phyloP scores from a whole-genome alignment of 2,113 vertebrate genomes.

The Catharus fuscescens region DNA sequence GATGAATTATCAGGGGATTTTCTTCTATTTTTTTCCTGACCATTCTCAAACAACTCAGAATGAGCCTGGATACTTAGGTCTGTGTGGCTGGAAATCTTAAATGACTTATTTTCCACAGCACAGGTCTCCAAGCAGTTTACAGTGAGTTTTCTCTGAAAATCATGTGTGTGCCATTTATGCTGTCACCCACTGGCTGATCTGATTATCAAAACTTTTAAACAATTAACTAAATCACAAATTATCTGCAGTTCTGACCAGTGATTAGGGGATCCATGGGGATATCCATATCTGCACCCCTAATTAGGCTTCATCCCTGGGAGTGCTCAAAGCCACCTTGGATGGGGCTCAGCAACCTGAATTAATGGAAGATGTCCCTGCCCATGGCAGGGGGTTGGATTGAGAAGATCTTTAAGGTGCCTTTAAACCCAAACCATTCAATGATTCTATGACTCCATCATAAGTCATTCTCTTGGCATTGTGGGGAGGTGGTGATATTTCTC shows the following conservation, averaged over 20 bases:
- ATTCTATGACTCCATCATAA: not conserved
- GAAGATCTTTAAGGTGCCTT: not conserved
- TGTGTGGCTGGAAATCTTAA: not conserved
- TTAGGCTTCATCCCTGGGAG: not conserved
- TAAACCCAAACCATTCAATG: not conserved
- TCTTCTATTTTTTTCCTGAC: not conserved
- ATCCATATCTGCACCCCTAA: not conserved
- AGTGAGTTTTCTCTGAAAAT: not conserved
- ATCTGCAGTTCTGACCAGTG: not conserved
- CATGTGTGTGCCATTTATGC: not conserved
- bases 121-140: not conserved
- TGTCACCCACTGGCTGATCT: not conserved
- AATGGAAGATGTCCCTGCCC: not conserved
- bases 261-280: not conserved
- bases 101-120: not conserved
- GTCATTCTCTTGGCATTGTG: not conserved
- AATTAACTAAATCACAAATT: not conserved
- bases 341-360: not conserved
- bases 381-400: not conserved
- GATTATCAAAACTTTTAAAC: not conserved
- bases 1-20: slow-evolving; percentile 39
- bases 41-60: not conserved
- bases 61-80: not conserved
- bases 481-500: not conserved
- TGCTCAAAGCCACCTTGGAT: not conserved